A percentile compares a stretch with the other conserved stretches of the same genome.
These are phyloP conservation scores for Galerucella calmariensis DNA, from an alignment of 2,888 invertebrate species.

Conservation along the genomic window DNA sequence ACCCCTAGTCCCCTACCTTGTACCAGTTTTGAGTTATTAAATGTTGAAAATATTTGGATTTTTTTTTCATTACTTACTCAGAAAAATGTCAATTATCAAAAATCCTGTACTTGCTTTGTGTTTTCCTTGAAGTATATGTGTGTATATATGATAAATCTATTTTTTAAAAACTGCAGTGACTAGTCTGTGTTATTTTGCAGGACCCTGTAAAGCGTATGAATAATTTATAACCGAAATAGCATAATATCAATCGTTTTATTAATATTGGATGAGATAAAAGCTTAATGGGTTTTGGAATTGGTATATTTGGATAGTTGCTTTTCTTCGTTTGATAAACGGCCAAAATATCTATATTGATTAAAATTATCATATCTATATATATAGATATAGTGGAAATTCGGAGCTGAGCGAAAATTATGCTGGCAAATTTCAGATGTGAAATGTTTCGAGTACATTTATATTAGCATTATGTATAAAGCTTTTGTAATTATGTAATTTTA, in stretches of 20 bases:
- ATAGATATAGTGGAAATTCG: background rate
- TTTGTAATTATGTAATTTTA: too few species aligned
- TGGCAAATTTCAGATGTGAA: background rate
- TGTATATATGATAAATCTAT: too few species aligned
- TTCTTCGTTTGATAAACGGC: slow-evolving; percentile 6
- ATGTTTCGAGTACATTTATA: too few species aligned
- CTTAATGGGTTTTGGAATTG: slow-evolving; percentile 16
- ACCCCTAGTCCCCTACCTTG: too few species aligned
- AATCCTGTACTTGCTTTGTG: too few species aligned
- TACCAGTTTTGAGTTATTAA: too few species aligned
- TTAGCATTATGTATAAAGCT: too few species aligned
- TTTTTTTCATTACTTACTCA: too few species aligned
- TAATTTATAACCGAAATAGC: slow-evolving; percentile 7
- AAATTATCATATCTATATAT: slow-evolving; percentile 1
- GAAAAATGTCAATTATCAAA: too few species aligned
- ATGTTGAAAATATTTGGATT: too few species aligned
- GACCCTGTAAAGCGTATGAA: background rate
- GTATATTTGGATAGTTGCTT: slow-evolving; percentile 11
- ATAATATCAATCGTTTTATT: slow-evolving; percentile 17
- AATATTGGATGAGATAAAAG: slow-evolving; percentile 22
- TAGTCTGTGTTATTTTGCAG: background rate
- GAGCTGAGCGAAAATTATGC: background rate
- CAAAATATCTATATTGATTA: slow-evolving; percentile 9
- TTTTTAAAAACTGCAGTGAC: too few species aligned
- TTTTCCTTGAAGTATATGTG: too few species aligned